Percentiles rank a stretch among this genome's conserved stretches.
Conservation (phyloP, 1,140 invertebrate genomes). For the Yoshiicerus persimilis region DNA sequence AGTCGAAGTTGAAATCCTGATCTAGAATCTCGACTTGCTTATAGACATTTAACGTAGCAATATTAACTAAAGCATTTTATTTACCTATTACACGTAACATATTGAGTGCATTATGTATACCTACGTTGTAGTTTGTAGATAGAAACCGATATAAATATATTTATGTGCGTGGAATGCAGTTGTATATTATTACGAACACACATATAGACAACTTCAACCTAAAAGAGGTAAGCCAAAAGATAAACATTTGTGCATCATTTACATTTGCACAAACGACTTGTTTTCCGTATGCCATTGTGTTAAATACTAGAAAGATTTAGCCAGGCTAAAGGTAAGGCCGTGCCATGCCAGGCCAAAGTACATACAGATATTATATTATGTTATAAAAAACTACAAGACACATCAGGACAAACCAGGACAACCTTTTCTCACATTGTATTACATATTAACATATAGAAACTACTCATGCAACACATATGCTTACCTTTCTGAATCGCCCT, state of each 20-base stretch:
- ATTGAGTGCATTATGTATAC: neutral
- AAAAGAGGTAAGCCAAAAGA: neutral
- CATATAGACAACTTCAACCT: neutral
- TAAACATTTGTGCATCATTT: constrained; percentile 8
- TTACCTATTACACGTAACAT: too few relatives aligned
- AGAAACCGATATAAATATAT: neutral
- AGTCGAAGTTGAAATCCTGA: constrained; percentile 15
- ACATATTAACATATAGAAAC: neutral
- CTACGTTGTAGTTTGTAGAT: neutral
- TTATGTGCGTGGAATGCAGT: neutral
- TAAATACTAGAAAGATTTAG: neutral
- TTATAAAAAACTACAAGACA: neutral
- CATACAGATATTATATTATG: neutral
- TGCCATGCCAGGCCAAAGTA: too few relatives aligned
- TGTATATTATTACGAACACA: neutral
- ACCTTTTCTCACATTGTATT: neutral
- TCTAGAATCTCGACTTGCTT: constrained; percentile 5
- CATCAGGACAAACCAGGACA: neutral
- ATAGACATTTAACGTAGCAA: neutral
- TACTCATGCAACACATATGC: too few relatives aligned
- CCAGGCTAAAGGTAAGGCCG: neutral
- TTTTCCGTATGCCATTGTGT: neutral
- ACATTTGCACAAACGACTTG: neutral
- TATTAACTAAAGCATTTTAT: neutral
- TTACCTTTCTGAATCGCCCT: neutral